phyloP scores from a whole-genome alignment of 2,888 invertebrate species.

The Linnaemya tessellans region DNA sequence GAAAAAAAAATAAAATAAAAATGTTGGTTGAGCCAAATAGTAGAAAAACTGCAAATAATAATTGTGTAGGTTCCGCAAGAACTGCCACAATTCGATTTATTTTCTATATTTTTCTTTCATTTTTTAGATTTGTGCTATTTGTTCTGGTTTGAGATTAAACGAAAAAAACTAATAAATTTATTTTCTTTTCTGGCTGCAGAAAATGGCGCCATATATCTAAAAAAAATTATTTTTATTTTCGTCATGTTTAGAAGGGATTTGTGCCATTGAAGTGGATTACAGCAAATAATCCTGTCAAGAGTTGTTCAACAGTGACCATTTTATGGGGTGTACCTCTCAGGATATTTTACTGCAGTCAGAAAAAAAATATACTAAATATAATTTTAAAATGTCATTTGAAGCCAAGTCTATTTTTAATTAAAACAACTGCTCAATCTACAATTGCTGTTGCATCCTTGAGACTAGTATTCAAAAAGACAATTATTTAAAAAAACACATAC shows the following conservation, averaged over 20 bases:
- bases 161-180: slow-evolving; percentile 18
- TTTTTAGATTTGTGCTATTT: slow-evolving; percentile 19
- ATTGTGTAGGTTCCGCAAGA: slow-evolving; percentile 54
- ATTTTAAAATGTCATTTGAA: background rate
- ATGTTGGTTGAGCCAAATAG: slow-evolving; percentile 46
- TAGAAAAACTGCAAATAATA: slow-evolving; percentile 44
- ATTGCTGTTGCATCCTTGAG: no score
- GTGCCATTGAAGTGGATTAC: background rate
- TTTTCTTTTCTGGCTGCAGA: slow-evolving; percentile 11
- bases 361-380: background rate
- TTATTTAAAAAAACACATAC: no score
- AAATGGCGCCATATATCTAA: slow-evolving; percentile 45
- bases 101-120: background rate
- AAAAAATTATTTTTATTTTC: no score
- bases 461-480: no score
- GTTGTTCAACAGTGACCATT: slow-evolving; percentile 6
- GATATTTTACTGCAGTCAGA: background rate
- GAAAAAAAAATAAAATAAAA: background rate
- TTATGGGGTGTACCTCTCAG: background rate
- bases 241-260: background rate
- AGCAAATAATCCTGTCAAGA: slow-evolving; percentile 11
- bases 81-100: slow-evolving; percentile 49
- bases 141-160: slow-evolving; percentile 17
- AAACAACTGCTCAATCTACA: no score
- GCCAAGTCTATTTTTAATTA: no score